Evolutionary conservation across 1,140 invertebrate genomes (phyloP).

Genomic region (Trialeurodes vaporariorum): DNA sequence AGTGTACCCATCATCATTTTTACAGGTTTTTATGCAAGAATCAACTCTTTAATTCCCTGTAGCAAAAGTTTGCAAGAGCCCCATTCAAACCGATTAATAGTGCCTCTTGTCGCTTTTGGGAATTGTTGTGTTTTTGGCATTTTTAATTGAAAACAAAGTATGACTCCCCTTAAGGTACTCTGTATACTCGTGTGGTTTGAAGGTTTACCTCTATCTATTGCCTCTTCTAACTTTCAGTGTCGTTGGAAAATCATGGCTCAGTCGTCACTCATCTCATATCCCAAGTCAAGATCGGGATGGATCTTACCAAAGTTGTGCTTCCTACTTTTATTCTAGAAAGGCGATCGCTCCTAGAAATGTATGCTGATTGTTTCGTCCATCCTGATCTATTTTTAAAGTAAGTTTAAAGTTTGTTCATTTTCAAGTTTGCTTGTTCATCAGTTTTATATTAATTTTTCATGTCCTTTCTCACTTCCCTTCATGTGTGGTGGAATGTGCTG

Average conservation of each 20-base stretch:
- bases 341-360: constrained; percentile 91
- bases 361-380: constrained; percentile 96
- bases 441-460: constrained; percentile 5
- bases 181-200: background rate
- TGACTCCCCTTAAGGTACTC: too few species aligned
- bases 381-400: constrained; percentile 91
- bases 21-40: too few species aligned
- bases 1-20: too few species aligned
- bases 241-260: constrained; percentile 84
- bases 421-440: constrained; percentile 11
- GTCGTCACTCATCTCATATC: constrained; percentile 89
- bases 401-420: constrained; percentile 28
- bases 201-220: background rate
- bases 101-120: too few species aligned
- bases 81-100: too few species aligned
- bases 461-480: too few species aligned
- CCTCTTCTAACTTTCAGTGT: constrained; percentile 20
- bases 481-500: too few species aligned
- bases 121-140: too few species aligned
- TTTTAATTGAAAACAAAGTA: too few species aligned
- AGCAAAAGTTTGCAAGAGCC: too few species aligned
- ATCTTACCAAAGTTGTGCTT: constrained; percentile 91
- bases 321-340: constrained; percentile 95
- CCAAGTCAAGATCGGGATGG: constrained; percentile 97
- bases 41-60: too few species aligned